A percentile compares a stretch with the other conserved stretches of the same genome.
phyloP scores from a whole-genome alignment of 1,140 invertebrate species.

The Drosophila insularis region DNA sequence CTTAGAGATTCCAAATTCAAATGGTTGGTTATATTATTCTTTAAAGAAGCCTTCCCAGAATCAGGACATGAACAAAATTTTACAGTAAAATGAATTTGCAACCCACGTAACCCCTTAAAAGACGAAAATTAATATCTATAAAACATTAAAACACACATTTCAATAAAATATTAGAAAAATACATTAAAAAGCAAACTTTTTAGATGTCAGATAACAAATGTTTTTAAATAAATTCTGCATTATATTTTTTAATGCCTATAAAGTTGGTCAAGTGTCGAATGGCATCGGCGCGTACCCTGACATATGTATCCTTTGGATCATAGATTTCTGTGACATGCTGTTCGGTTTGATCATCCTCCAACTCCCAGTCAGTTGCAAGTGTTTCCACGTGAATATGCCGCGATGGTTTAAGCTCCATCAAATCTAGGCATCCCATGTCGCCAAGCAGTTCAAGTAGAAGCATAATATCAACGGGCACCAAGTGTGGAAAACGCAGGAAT shows the following conservation, averaged over 20 bases:
- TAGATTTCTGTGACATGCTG: slow-evolving; percentile 53
- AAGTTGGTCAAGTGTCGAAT: slow-evolving; percentile 84
- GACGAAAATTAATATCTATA: background rate
- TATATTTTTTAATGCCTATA: slow-evolving; percentile 85
- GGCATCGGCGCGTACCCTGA: slow-evolving; percentile 79
- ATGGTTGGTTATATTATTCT: no score
- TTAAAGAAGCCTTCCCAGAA: no score
- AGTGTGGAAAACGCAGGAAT: slow-evolving; percentile 83
- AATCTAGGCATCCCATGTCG: slow-evolving; percentile 58
- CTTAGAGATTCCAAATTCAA: no score
- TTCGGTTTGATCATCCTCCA: slow-evolving; percentile 52
- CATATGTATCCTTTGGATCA: slow-evolving; percentile 59
- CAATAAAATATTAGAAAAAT: background rate
- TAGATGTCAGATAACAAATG: background rate
- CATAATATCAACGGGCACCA: slow-evolving; percentile 80
- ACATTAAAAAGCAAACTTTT: background rate
- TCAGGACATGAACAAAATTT: no score
- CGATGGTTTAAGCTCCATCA: slow-evolving; percentile 48
- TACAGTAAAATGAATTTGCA: no score
- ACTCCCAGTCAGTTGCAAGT: slow-evolving; percentile 18
- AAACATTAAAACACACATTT: background rate
- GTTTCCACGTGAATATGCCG: slow-evolving; percentile 39
- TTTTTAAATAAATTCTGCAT: slow-evolving; percentile 83
- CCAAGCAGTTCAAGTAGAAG: slow-evolving; percentile 63
- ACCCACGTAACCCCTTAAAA: no score